Base-by-base conservation (phyloP, 2,797 vertebrate genomes). In the Mus spretus region DNA sequence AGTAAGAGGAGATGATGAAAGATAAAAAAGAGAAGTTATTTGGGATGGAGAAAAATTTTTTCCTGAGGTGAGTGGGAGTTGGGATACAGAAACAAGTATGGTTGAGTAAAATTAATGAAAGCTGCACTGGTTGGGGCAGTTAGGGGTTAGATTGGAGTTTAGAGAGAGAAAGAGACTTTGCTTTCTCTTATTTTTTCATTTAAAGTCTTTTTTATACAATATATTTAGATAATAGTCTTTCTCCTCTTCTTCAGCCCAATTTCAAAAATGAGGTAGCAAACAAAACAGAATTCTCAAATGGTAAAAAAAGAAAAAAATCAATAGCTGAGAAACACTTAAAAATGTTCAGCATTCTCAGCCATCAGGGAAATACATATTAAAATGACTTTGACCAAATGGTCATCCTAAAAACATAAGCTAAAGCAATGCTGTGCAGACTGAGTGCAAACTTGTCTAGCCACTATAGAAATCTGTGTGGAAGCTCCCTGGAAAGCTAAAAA, bases 11-110 rank as follows among this genome's bases (percentile, higher is more conserved):
- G 75, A 93, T 40, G n/a, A 53, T n/a, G 34, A 75, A 57, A 24
- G 9, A 94, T 86, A 19, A 84, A 82, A 79, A 90, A 31, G n/a
- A 92, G 2, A 88, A 53, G 65, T 84, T 61, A 61, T 70, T 67
- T 61, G 79, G 31, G 11, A 26, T 15, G 90, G 72, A 79, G 31
- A 89, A 40, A 86, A 95, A 93, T 11, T 90, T 96, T 14, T 96
- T 81, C 44, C 50, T 53, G 20, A n/a, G 44, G 47, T 37, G 31
- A 13, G 1, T 13, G 6, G 8, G 31, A 14, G 72, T 24, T 3
- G 50, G 6, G 2, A n/a, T 77, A 19, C 34, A 89, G 44, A 67
- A 75, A 94, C 93, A 34, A 40, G 50, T 87, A 22, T 89, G 44
- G 37, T 37, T 95, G 31, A 79, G 55, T 89, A 95, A 13, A 96